These are phyloP conservation scores for Orchestes rusci DNA, from an alignment of 2,888 invertebrate species.

Conservation along the genomic window DNA sequence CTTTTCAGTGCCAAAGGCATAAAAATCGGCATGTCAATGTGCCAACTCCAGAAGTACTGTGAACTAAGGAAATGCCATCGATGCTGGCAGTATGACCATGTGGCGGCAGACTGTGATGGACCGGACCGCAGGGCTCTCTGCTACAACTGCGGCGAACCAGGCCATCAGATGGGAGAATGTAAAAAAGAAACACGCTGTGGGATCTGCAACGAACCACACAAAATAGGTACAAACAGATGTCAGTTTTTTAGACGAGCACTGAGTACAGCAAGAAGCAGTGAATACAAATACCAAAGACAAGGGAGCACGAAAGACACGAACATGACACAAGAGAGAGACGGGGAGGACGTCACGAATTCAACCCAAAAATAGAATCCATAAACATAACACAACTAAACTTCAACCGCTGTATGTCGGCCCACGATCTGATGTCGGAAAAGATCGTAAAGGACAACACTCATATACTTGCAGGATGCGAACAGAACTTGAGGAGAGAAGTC, in stretches of 20 bases:
- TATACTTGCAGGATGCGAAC: neutral
- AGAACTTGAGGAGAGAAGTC: neutral
- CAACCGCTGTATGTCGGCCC: slow-evolving; percentile 1
- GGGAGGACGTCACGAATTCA: too few species aligned
- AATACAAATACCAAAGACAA: too few species aligned
- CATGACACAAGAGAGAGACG: too few species aligned
- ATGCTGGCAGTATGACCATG: neutral
- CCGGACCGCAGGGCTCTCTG: neutral
- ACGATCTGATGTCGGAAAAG: neutral
- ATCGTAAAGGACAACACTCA: neutral
- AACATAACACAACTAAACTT: slow-evolving; percentile 1
- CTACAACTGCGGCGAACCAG: neutral
- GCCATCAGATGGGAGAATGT: neutral
- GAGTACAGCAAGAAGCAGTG: neutral
- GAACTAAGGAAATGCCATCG: neutral
- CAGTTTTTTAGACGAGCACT: neutral
- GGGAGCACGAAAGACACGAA: too few species aligned
- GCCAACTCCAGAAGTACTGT: neutral
- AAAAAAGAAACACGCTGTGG: neutral
- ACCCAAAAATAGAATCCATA: too few species aligned
- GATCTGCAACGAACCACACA: neutral
- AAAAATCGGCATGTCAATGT: neutral
- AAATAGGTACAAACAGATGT: neutral
- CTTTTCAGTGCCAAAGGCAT: neutral
- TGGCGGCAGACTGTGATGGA: neutral